These are phyloP conservation scores for Galagoides demidoff DNA, from an alignment of 2,797 vertebrate genomes.

Conservation along the genomic window DNA sequence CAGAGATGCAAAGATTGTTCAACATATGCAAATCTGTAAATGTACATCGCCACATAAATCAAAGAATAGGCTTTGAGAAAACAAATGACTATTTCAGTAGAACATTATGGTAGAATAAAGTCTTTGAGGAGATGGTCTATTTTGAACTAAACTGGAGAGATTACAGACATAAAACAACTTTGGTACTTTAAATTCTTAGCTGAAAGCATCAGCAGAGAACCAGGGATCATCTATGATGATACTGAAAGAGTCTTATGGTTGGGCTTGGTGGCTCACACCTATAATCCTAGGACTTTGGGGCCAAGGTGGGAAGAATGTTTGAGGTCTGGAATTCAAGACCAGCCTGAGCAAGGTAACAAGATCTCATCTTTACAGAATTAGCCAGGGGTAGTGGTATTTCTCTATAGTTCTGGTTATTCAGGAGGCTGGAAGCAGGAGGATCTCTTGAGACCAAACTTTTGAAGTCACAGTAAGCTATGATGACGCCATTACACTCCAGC, in stretches of 20 bases:
- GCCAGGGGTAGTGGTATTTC: not conserved
- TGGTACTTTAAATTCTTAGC: not conserved
- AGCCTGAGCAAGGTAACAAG: not conserved
- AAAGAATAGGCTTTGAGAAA: not conserved
- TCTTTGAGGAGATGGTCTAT: not conserved
- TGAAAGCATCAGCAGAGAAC: not conserved
- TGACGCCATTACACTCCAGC: not conserved
- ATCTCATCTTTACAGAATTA: not conserved
- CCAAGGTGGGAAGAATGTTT: not conserved
- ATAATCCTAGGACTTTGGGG: not conserved
- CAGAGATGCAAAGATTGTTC: no score
- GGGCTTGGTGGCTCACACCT: not conserved
- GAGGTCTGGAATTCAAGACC: not conserved
- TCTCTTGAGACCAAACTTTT: not conserved
- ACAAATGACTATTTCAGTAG: not conserved
- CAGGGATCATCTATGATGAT: not conserved
- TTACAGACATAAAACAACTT: not conserved
- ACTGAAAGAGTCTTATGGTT: not conserved
- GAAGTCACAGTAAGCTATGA: not conserved
- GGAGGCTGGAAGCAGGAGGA: not conserved
- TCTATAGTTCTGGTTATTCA: not conserved
- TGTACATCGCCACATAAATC: no score
- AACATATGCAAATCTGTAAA: no score
- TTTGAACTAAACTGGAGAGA: not conserved
- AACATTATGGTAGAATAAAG: not conserved